phyloP scores from a whole-genome alignment of 1,140 invertebrate genomes.

The Cydia pomonella region DNA sequence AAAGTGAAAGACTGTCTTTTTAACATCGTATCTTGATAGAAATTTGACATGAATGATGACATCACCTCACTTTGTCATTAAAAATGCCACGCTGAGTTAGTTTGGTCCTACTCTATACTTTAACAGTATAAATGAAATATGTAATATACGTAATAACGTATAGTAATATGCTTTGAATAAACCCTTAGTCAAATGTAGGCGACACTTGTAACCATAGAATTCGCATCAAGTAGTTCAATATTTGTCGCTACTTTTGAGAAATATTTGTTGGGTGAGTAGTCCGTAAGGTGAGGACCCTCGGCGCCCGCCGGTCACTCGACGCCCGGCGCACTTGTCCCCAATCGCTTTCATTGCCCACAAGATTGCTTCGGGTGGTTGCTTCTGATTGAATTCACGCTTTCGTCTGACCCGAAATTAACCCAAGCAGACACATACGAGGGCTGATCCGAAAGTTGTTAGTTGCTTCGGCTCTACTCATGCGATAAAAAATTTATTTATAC shows the following conservation, averaged over 20 bases:
- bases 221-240: constrained; percentile 21
- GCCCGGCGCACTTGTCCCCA: constrained; percentile 64
- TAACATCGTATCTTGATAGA: too few species aligned
- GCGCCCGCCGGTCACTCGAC: constrained; percentile 53
- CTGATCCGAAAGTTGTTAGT: too few species aligned
- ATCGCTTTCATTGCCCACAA: constrained; percentile 63
- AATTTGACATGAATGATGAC: too few species aligned
- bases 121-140: background rate
- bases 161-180: background rate
- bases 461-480: too few species aligned
- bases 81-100: too few species aligned
- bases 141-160: too few species aligned
- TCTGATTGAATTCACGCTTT: constrained; percentile 73
- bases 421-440: constrained; percentile 63
- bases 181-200: background rate
- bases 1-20: too few species aligned
- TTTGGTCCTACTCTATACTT: too few species aligned
- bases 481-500: too few species aligned
- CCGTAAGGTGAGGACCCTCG: constrained; percentile 55
- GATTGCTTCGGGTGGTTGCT: constrained; percentile 72
- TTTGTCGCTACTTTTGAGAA: constrained; percentile 37
- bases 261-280: constrained; percentile 53
- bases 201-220: background rate
- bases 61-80: too few species aligned
- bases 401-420: constrained; percentile 67